Percentiles rank a stretch among this genome's conserved stretches.
Conservation (phyloP, 2,113 vertebrate species). For the Sander lucioperca region DNA sequence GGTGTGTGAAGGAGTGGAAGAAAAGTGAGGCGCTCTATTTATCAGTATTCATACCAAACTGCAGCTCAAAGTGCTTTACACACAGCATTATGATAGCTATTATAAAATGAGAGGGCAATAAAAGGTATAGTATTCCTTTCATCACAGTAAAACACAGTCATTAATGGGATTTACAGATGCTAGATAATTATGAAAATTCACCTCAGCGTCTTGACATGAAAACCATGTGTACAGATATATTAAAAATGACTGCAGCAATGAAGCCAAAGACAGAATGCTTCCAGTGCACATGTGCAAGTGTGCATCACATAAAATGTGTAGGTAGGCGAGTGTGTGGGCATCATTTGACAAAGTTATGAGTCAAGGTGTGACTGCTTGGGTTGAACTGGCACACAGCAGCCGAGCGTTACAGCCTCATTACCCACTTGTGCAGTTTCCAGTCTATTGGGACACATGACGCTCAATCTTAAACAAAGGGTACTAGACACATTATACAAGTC, state of each 20-base stretch:
- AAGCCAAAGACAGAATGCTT: not conserved
- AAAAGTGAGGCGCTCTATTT: no score
- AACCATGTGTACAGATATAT: not conserved
- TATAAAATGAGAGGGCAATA: not conserved
- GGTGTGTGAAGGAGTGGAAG: no score
- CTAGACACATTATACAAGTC: not conserved
- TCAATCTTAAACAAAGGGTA: constrained; percentile 14
- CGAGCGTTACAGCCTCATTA: constrained; percentile 47
- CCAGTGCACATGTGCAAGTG: not conserved
- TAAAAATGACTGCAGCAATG: not conserved
- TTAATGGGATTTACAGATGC: not conserved
- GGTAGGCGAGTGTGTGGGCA: not conserved
- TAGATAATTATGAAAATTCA: not conserved
- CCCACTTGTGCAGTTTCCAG: constrained; percentile 3
- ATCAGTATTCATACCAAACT: not conserved
- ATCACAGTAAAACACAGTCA: not conserved
- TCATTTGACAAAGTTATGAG: not conserved
- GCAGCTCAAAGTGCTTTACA: not conserved
- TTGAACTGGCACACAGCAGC: not conserved
- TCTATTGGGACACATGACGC: not conserved
- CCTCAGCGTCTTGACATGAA: not conserved
- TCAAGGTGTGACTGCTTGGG: constrained; percentile 6
- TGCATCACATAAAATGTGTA: not conserved
- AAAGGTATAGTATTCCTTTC: not conserved
- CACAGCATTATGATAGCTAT: not conserved